Base-by-base conservation (phyloP, 1,140 invertebrate species). In the Brachionus angularis region DNA sequence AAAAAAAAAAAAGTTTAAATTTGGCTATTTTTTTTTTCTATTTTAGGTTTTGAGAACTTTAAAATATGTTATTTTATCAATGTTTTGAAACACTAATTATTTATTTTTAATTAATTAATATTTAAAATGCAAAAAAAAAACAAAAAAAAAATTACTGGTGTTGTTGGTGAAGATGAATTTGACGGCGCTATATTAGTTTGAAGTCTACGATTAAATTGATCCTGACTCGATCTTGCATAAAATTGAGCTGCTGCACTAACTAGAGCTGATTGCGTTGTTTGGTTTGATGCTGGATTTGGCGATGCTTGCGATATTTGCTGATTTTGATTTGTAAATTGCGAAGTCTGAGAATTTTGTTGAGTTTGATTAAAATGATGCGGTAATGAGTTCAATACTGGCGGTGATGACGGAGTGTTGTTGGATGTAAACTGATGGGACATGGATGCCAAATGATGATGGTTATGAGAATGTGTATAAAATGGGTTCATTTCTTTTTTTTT, bases 401-500 rank as follows among this genome's bases (percentile, higher is more conserved):
- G n/a, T n/a, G n/a, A n/a, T n/a, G n/a, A n/a, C n/a, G n/a, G n/a
- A n/a, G n/a, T n/a, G n/a, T 58, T 31, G 5, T 36, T 39, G 1
- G 53, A 8, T 21, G 8, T 36, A 39, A 58, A 58, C 33, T n/a
- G n/a, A n/a, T n/a, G n/a, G n/a, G n/a, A n/a, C n/a, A n/a, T n/a
- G n/a, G 53, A 23, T 3, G 53, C 18, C 16, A 58, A 36, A 21
- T 58, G 53, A 21, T 25, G 29, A 16, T 58, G 53, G n/a, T n/a
- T n/a, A n/a, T n/a, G n/a, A n/a, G n/a, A n/a, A 58, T 58, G 53
- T 36, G 33, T 58, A 25, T 58, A 58, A 33, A 58, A 58, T 34
- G 53, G 53, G 10, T 58, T 58, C 53, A 58, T 58, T 36, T 7
- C 53, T 39, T n/a, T n/a, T n/a, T n/a, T n/a, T n/a, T n/a, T n/a